Evolutionary conservation across 2,113 vertebrate genomes (phyloP), one percentile per base, ranked within the genome.

Genomic region (Dromas ardeola): DNA sequence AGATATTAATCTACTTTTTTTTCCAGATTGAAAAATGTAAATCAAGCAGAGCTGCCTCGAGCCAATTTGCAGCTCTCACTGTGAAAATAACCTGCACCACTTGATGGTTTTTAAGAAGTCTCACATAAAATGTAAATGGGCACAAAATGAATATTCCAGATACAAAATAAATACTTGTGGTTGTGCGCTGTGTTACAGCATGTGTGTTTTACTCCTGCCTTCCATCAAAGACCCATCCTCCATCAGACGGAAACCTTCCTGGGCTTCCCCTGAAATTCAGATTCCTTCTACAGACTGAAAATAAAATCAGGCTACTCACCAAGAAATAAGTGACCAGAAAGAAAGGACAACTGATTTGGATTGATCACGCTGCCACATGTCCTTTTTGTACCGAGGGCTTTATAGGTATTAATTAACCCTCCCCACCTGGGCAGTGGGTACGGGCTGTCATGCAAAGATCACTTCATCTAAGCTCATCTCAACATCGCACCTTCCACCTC

Each of bases 11-110:
- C 95, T 96, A 10, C 80, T 53, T 76, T 55, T 86, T 87, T 77
- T 21, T 65, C 62, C 86, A 96, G 94, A 97, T 95, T 97, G 97
- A 96, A 98, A 97, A 96, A 97, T 95, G 96, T 95, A 96, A 97
- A 97, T 97, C 92, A 96, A 96, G 78, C 95, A 36, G 94, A 95
- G 94, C 71, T 88, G 94, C 94, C 88, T 87, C 47, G 11, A 95
- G 94, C 86, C 95, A 88, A 93, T 96, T 95, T 97, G 95, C 96
- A 96, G 93, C 90, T 95, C 96, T 94, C 73, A 69, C 96, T 93
- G 95, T 93, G 96, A 96, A 98, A 98, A 97, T 93, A 96, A 96
- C 95, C 97, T 74, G 47, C 84, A 59, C 95, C 92, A 92, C 95
- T 97, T 58, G 91, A 88, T 92, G 94, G 80, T 63, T 96, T 96